Percentiles rank a stretch among this genome's conserved stretches.
Evolutionary conservation across 2,888 invertebrate genomes (phyloP).

Genomic region (Venusia cambrica): DNA sequence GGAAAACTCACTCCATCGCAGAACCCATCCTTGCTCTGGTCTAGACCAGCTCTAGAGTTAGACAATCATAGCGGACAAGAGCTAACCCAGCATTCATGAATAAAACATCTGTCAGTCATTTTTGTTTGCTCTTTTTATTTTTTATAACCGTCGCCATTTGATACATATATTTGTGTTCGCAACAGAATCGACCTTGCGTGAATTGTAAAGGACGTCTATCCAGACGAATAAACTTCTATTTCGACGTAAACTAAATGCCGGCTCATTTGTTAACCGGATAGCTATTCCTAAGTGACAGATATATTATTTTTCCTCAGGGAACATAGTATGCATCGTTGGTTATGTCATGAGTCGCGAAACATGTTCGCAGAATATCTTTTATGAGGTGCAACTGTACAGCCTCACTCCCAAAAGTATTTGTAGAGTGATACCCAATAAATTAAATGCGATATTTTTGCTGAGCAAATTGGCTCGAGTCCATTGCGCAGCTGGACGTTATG

Average conservation of each 20-base stretch:
- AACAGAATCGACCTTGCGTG: constrained; percentile 22
- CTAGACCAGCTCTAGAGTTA: too few species aligned
- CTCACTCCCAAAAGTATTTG: constrained; percentile 62
- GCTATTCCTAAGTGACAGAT: constrained; percentile 55
- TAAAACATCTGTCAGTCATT: too few species aligned
- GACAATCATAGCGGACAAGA: too few species aligned
- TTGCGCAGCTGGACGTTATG: constrained; percentile 55
- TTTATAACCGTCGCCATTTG: too few species aligned
- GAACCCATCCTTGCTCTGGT: too few species aligned
- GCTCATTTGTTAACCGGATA: constrained; percentile 46
- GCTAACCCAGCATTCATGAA: too few species aligned
- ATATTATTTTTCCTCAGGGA: constrained; percentile 48
- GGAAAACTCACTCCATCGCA: too few species aligned
- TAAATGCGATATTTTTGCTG: constrained; percentile 75
- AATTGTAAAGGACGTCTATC: constrained; percentile 37
- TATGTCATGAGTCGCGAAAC: constrained; percentile 46
- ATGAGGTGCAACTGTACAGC: constrained; percentile 72
- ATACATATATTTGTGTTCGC: background rate
- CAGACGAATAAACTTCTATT: constrained; percentile 37
- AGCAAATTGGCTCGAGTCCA: constrained; percentile 70
- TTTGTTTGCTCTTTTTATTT: too few species aligned
- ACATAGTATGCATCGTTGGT: constrained; percentile 53
- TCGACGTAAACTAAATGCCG: constrained; percentile 47
- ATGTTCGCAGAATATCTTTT: constrained; percentile 62
- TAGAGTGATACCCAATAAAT: constrained; percentile 74